Evolutionary conservation across 2,888 invertebrate genomes (phyloP), one percentile per base, ranked within the genome.

Genomic region (Fissipunctia ypsillon): DNA sequence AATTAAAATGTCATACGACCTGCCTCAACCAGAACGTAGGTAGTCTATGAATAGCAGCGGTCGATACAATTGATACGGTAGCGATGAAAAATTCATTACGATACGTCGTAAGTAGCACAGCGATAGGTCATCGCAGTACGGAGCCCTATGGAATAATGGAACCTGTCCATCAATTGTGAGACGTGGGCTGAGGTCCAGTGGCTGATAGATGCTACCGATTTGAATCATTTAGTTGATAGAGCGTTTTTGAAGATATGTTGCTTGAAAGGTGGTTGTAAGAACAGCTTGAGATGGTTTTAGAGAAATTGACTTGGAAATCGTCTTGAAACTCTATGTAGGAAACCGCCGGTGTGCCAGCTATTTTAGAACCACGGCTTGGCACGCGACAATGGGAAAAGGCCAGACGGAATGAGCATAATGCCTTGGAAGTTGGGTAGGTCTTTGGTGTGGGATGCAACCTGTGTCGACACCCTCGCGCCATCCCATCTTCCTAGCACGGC

Each of bases 51-150:
- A 68, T 68, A 76, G 59, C 28, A 67, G 25, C 12, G 35, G 68
- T 70, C 81, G 48, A 84, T 83, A 79, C 14, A 19, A 56, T 80
- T 73, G 66, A 84, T 83, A 61, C 73, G 73, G 63, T 70, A 61
- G 64, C 52, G 25, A 82, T 84, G 84, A 81, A 82, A 84, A 81
- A 82, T 82, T 82, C 81, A 82, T 76, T 48, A 60, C 66, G 22
- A 72, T 64, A 65, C 70, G 63, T 74, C 25, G 59, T 43, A 81
- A 64, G 52, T 81, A 67, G 84, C 67, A 68, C 81, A 69, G 28
- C 52, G 52, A 67, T 72, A 64, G 84, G 84, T 68, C 65, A 71
- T 31, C 45, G 63, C 63, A 69, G 68, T 81, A 54, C 28, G 45
- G 67, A 83, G 67, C 73, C 60, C 67, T 76, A 61, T 31, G 28